A percentile compares a stretch with the other conserved stretches of the same genome.
These are phyloP conservation scores for Triops longicaudatus DNA, from an alignment of 1,140 invertebrate genomes.

Conservation along the genomic window DNA sequence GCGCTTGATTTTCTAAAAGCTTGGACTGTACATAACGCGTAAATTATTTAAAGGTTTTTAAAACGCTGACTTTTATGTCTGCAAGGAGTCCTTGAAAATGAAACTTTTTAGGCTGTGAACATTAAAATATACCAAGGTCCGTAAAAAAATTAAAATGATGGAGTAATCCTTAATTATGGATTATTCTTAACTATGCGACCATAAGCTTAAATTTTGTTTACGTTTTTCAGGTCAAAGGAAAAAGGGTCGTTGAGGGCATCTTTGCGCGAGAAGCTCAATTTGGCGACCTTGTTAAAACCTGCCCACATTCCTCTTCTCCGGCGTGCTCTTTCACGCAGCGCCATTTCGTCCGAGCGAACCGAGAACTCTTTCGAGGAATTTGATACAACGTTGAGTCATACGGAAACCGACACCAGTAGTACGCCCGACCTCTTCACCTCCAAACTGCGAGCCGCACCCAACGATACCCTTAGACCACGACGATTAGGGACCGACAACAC, in stretches of 20 bases:
- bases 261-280: conserved; percentile 23
- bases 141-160: too few relatives aligned
- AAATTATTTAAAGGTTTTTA: too few relatives aligned
- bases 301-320: conserved; percentile 16
- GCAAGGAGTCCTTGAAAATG: too few relatives aligned
- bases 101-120: too few relatives aligned
- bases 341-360: conserved; percentile 18
- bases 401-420: conserved; percentile 25
- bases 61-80: too few relatives aligned
- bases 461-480: conserved; percentile 12
- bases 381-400: conserved; percentile 16
- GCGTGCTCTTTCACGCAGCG: conserved; percentile 17
- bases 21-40: too few relatives aligned
- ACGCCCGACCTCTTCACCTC: conserved; percentile 13
- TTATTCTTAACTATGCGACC: too few relatives aligned
- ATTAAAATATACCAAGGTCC: too few relatives aligned
- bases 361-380: conserved; percentile 24
- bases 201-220: background rate
- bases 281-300: conserved; percentile 19
- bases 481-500: conserved; percentile 26
- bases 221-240: conserved; percentile 3
- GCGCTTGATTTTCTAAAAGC: too few relatives aligned
- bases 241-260: background rate
- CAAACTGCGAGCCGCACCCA: conserved; percentile 14
- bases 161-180: too few relatives aligned